Conservation (phyloP, 1,140 invertebrate genomes). For the Drosophila santomea region DNA sequence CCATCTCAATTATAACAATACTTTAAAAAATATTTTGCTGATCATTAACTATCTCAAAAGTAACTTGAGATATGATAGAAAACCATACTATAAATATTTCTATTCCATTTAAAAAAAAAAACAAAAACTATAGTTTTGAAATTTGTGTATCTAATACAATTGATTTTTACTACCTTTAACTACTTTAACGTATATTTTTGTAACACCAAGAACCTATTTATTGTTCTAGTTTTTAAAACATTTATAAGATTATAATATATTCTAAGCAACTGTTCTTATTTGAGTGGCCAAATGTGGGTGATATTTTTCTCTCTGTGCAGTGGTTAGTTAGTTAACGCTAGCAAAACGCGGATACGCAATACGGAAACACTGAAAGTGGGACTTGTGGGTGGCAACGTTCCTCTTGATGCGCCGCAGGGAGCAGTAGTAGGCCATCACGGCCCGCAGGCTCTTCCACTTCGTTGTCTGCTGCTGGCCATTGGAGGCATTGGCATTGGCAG, state of each 20-base stretch:
- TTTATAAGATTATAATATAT: too few relatives aligned
- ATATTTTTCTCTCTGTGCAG: conserved; percentile 17
- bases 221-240: too few relatives aligned
- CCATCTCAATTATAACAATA: not conserved
- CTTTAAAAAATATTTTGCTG: too few relatives aligned
- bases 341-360: conserved; percentile 19
- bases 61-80: too few relatives aligned
- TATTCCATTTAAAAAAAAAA: too few relatives aligned
- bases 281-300: conserved; percentile 1
- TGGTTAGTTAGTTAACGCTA: conserved; percentile 12
- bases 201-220: too few relatives aligned
- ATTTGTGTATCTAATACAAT: too few relatives aligned
- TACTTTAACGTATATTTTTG: too few relatives aligned
- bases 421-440: conserved; percentile 94
- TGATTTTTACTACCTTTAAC: too few relatives aligned
- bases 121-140: too few relatives aligned
- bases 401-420: conserved; percentile 94
- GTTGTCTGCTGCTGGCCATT: conserved; percentile 86
- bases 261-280: not conserved
- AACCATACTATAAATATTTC: too few relatives aligned
- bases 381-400: conserved; percentile 85
- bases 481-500: not conserved
- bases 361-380: conserved; percentile 26
- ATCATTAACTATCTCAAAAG: too few relatives aligned
- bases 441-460: conserved; percentile 93